Base-by-base conservation (phyloP, 1,140 invertebrate species). In the Anagrus nilaparvatae region DNA sequence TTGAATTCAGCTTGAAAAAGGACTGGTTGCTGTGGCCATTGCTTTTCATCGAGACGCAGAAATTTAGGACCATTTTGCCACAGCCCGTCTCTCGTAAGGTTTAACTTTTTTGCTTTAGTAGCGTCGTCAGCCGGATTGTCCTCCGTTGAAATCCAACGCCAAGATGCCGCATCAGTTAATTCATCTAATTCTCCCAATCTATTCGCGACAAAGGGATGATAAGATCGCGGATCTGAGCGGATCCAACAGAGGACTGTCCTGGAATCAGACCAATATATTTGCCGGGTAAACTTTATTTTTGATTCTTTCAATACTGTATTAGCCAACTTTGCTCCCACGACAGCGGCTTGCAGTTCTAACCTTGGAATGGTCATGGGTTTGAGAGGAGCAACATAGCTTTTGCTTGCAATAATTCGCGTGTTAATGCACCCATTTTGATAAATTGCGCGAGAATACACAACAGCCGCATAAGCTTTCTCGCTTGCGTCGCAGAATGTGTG, bases 201-300 rank as follows among this genome's bases (percentile, higher is more conserved):
- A 44, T 69, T 59, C 1, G 59, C 54, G 0, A 69, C 59, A 48
- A 61, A 71, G 1, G 49, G 42, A 46, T 67, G 63, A 44, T 58
- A 63, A 2, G 43, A 34, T 10, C 51, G 7, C 0, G 51, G 32
- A 10, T 43, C 24, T 7, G 43, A 46, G 13, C 32, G 25, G 3
- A 65, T 51, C 59, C 63, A 63, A 4, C 18, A 7, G 3, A 66
- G 24, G 2, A 57, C 53, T 5, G 54, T 54, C 5, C 33, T 47
- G 0, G 60, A 61, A 47, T 67, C 64, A 2, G 49, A 50, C 57
- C 56, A 65, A 31, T 47, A 43, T 14, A 45, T 24, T 7, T 42
- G 44, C 13, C 16, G 13, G n/a, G n/a, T n/a, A n/a, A n/a, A n/a
- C n/a, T n/a, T n/a, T n/a, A n/a, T n/a, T n/a, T n/a, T n/a, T n/a